Evolutionary conservation across 2,797 vertebrate species (phyloP).

Genomic region (Eulemur coronatus): DNA sequence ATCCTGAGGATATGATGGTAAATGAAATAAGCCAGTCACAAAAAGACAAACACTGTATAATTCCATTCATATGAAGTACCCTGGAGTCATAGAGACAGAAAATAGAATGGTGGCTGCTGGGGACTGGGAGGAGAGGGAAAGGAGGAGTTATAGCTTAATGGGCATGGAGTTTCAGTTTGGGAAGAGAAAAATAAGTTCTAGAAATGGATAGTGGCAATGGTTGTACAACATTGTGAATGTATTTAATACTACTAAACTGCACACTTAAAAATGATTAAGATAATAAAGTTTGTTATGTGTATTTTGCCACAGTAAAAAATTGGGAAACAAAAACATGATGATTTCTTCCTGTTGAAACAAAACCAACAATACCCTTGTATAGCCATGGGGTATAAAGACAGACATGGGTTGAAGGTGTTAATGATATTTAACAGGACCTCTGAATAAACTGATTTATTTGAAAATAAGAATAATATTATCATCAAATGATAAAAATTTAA

Average conservation of each 20-base stretch:
- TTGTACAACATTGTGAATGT: not conserved
- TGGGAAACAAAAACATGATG: not conserved
- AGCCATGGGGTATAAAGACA: not conserved
- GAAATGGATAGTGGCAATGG: not conserved
- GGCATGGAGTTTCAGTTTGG: not conserved
- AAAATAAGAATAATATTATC: not conserved
- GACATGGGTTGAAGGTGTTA: not conserved
- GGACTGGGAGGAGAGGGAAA: not conserved
- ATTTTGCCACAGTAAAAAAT: not conserved
- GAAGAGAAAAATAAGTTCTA: not conserved
- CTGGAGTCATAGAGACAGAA: not conserved
- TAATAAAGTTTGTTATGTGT: not conserved
- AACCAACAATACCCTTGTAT: not conserved
- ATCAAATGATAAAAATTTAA: not conserved
- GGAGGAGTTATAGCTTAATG: not conserved
- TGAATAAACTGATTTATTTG: not conserved
- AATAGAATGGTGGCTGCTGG: not conserved
- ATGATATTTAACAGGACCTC: not conserved
- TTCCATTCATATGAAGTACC: not conserved
- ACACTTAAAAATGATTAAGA: not conserved
- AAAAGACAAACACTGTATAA: not conserved
- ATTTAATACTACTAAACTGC: not conserved
- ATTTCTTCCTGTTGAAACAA: not conserved
- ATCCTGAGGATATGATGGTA: not conserved
- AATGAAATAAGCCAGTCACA: not conserved